Evolutionary conservation across 2,113 vertebrate species (phyloP).

Genomic region (Bothrops jararaca): DNA sequence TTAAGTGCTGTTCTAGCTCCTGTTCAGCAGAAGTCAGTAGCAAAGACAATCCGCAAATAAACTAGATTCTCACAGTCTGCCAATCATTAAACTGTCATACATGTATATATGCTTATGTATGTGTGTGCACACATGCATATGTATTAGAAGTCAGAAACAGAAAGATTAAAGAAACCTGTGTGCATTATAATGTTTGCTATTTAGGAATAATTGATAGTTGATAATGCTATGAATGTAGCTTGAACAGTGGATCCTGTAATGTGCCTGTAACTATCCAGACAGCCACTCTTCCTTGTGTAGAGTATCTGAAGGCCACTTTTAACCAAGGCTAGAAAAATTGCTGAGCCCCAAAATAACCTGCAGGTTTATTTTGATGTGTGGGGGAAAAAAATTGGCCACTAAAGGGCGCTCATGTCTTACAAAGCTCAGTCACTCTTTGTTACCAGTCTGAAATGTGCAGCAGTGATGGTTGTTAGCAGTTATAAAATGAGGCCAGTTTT

Average conservation of each 20-base stretch:
- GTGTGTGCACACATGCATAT: not conserved
- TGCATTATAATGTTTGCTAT: not conserved
- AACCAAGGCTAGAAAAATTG: not conserved
- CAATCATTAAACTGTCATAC: not conserved
- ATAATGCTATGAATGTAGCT: not conserved
- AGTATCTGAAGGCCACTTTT: not conserved
- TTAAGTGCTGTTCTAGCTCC: not conserved
- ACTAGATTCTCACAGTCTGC: not conserved
- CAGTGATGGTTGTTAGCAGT: not conserved
- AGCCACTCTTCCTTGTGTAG: not conserved
- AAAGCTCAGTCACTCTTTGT: rapidly evolving
- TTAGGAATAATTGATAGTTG: not conserved
- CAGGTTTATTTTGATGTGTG: not conserved
- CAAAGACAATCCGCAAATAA: not conserved
- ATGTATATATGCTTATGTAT: too few relatives aligned
- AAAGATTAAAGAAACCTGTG: not conserved
- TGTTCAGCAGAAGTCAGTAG: not conserved
- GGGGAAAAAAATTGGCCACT: constrained; percentile 8
- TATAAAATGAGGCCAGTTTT: not conserved
- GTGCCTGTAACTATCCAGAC: not conserved
- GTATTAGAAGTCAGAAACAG: not conserved
- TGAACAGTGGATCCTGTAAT: not conserved
- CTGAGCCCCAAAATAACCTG: not conserved
- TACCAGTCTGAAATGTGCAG: not conserved
- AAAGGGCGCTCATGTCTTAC: constrained; percentile 26